Evolutionary conservation across 2,113 vertebrate genomes (phyloP).

Genomic region (Phylloscopus trochilus): DNA sequence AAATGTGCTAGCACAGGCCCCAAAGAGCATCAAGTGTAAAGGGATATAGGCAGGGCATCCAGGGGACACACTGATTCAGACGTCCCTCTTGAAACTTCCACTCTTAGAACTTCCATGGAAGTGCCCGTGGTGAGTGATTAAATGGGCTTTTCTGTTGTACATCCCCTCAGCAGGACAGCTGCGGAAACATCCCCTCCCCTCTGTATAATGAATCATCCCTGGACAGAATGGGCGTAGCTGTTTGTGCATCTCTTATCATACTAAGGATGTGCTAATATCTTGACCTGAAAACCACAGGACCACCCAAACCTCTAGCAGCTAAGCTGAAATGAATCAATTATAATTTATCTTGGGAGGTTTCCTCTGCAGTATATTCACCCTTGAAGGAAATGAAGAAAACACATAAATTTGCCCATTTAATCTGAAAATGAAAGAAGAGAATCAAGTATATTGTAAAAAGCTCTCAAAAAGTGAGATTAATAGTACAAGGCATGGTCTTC

Average conservation of each 20-base stretch:
- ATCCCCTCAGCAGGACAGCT: not conserved
- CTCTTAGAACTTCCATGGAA: not conserved
- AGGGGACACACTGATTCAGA: not conserved
- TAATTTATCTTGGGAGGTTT: conserved; percentile 32
- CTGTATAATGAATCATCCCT: not conserved
- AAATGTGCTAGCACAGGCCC: not conserved
- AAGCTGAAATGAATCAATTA: not conserved
- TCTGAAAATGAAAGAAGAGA: not conserved
- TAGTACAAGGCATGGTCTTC: not conserved
- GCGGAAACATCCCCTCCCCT: not conserved
- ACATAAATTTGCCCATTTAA: not conserved
- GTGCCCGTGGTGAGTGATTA: not conserved
- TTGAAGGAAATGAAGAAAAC: not conserved
- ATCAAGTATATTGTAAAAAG: not conserved
- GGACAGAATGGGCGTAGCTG: not conserved
- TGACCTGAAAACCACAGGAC: conserved; percentile 33
- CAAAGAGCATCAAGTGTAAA: not conserved
- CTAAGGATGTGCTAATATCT: conserved; percentile 50
- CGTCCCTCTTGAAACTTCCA: not conserved
- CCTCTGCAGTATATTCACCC: not conserved
- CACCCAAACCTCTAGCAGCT: conserved; percentile 14
- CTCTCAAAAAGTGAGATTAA: not conserved
- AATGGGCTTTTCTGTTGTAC: not conserved
- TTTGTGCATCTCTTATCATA: conserved; percentile 45
- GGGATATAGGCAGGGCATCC: not conserved